A percentile compares a stretch with the other conserved stretches of the same genome.
These are phyloP conservation scores for Pinna nobilis DNA, from an alignment of 1,140 invertebrate genomes.

Conservation along the genomic window DNA sequence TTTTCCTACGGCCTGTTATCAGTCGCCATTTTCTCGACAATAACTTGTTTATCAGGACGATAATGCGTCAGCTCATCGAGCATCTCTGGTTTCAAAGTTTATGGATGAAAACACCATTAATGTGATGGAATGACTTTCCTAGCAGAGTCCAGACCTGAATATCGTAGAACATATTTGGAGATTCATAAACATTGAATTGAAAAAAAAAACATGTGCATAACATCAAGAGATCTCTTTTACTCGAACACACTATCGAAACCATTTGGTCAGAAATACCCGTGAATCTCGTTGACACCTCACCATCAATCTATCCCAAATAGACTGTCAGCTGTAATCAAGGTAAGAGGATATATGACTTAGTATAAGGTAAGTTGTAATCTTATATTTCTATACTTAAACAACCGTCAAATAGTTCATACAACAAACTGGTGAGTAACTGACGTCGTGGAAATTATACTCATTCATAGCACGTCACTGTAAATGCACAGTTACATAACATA, in stretches of 20 bases:
- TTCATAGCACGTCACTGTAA: neutral
- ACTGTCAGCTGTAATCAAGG: conserved; percentile 2
- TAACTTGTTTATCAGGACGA: conserved; percentile 6
- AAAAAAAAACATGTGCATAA: conserved; percentile 9
- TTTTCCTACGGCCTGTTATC: neutral
- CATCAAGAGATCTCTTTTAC: neutral
- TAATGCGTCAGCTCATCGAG: conserved; percentile 3
- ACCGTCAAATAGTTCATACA: neutral
- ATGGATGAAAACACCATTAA: neutral
- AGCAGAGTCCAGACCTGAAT: conserved; percentile 1
- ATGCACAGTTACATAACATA: too few species aligned
- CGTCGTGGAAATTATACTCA: conserved; percentile 1
- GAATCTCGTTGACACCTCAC: neutral
- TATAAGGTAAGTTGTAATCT: conserved; percentile 15
- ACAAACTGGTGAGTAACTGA: neutral
- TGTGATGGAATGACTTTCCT: conserved; percentile 5
- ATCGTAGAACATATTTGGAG: conserved; percentile 7
- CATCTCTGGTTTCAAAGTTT: neutral
- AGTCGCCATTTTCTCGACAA: neutral
- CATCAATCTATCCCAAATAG: conserved; percentile 5
- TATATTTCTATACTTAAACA: neutral
- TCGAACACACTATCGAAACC: neutral
- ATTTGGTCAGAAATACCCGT: neutral
- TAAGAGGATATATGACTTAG: conserved; percentile 17
- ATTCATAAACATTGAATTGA: neutral